phyloP scores from a whole-genome alignment of 2,113 vertebrate genomes.

The Gambusia holbrooki region DNA sequence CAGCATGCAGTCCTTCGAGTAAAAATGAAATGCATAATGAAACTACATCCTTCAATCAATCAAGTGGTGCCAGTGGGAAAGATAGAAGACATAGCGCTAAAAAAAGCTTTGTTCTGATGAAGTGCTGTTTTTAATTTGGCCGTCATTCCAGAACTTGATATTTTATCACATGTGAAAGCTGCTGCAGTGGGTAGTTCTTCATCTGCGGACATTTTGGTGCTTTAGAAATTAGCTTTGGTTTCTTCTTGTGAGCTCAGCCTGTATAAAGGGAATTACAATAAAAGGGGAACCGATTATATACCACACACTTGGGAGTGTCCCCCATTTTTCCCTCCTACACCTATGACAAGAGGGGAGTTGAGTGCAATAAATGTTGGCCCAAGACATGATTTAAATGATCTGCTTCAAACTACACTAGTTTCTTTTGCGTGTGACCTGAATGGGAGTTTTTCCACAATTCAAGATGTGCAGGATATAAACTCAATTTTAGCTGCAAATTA shows the following conservation, averaged over 20 bases:
- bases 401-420: conserved; percentile 6
- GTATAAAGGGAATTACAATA: conserved; percentile 59
- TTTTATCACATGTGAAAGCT: conserved; percentile 17
- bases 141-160: not conserved
- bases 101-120: not conserved
- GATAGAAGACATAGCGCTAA: not conserved
- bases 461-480: conserved; percentile 16
- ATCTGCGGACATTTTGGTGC: conserved; percentile 28
- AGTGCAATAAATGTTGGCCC: conserved; percentile 20
- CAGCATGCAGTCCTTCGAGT: too few species aligned
- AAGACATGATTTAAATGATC: conserved; percentile 34
- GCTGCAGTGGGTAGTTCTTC: conserved; percentile 17
- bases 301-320: conserved; percentile 34
- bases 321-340: conserved; percentile 24
- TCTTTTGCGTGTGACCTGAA: conserved; percentile 42
- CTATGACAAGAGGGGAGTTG: conserved; percentile 22
- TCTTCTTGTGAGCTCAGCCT: conserved; percentile 48
- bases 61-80: not conserved
- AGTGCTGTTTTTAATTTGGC: not conserved
- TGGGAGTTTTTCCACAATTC: conserved; percentile 17
- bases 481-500: conserved; percentile 53
- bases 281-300: conserved; percentile 38
- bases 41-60: too few species aligned
- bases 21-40: too few species aligned
- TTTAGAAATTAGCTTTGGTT: conserved; percentile 53